Percentiles rank a stretch among this genome's conserved stretches.
These are phyloP conservation scores for Cassiopea andromeda DNA, from an alignment of 30 jellyfish, hydroid and myxozoan genomes.

Conservation along the genomic window DNA sequence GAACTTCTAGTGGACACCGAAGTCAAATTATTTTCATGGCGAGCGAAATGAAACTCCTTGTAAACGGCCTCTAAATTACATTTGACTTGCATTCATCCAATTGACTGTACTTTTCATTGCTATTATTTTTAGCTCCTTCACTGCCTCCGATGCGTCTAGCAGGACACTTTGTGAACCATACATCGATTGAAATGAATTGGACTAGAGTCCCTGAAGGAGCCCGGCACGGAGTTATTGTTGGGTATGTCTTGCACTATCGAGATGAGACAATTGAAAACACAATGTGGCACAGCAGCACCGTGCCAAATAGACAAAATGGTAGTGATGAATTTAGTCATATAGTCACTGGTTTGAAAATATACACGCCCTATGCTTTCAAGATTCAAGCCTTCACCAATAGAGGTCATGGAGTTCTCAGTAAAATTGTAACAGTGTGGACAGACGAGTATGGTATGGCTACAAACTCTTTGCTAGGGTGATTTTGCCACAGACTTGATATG, in stretches of 20 bases:
- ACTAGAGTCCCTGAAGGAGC: constrained; percentile 31
- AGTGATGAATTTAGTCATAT: constrained; percentile 18
- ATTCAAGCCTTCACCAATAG: constrained; percentile 30
- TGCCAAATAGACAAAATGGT: neutral
- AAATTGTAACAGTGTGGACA: constrained; percentile 46
- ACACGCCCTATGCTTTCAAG: constrained; percentile 37
- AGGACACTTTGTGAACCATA: constrained; percentile 46
- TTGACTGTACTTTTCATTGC: neutral
- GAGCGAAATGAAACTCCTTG: too few species aligned
- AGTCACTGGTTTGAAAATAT: constrained; percentile 30
- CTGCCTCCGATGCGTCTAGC: constrained; percentile 47
- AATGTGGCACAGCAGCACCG: neutral
- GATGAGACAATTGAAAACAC: constrained; percentile 21
- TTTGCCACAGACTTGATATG: neutral
- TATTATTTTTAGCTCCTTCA: constrained; percentile 3
- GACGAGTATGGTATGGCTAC: constrained; percentile 51
- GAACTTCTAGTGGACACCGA: too few species aligned
- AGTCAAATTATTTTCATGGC: too few species aligned
- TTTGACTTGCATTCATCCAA: neutral
- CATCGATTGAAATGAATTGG: constrained; percentile 31
- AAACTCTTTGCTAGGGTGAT: constrained; percentile 17
- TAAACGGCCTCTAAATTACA: neutral
- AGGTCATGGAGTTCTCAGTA: constrained; percentile 38
- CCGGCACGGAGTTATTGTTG: constrained; percentile 36
- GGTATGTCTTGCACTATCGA: constrained; percentile 32